Evolutionary conservation across 1,140 invertebrate species (phyloP), one percentile per base, ranked within the genome.

Genomic region (Drosophila pandora): DNA sequence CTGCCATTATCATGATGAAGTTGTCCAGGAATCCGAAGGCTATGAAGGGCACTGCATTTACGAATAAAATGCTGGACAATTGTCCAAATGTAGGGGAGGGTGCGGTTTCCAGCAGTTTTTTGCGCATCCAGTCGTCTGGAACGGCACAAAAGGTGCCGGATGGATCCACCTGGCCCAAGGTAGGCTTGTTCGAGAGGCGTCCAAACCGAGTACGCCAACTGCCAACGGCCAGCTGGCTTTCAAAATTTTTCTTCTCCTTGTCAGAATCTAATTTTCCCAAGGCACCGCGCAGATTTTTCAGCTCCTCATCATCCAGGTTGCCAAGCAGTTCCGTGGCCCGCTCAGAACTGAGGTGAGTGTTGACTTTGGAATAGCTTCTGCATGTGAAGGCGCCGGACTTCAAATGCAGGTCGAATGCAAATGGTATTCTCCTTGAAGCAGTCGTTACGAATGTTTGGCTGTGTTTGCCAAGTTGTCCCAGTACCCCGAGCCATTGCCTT

Each of bases 1-100:
- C 98, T 90, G 98, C 97, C 80, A 98, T 93, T 60, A 99, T 97
- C 98, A 99, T 99, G 72, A 99, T 96, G 88, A 98, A 97, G 92
- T 99, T 99, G 92, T 99, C 98, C 52, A 99, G 94, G 93, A 99
- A 98, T 59, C 98, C 98, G 93, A 99, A 99, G 9, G 97, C 98
- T 91, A 99, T 94, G 92, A 99, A 99, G 8, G 98, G 98, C 76
- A 98, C 95, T 9, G 96, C 95, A 92, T 98, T 98, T 61, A 96
- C 95, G 45, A 97, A 90, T 72, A 94, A 94, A 88, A 98, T 90
- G 47, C 85, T 90, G 30, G 61, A 83, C n/a, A 91, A 59, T 73
- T 91, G 90, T 8, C 68, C 43, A 10, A 73, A 67, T 9, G 78
- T 67, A 12, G 90, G 90, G n/a, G 64, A 50, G 9, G 54, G 52